A percentile compares a stretch with the other conserved stretches of the same genome.
Evolutionary conservation across 2,888 invertebrate species (phyloP).

Genomic region (Papilio elwesi): DNA sequence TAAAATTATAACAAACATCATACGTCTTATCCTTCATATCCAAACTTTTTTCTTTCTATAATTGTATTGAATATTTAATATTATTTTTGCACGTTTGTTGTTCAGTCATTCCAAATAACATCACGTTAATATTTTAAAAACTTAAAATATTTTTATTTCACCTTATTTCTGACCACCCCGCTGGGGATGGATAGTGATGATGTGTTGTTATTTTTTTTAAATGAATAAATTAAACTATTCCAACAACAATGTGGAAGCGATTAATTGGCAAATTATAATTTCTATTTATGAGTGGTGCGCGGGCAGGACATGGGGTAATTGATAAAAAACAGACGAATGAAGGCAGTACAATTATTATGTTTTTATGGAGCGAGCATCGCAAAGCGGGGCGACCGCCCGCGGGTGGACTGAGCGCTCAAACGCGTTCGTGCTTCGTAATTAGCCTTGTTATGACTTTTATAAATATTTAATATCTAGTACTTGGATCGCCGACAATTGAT

Average conservation of each 20-base stretch:
- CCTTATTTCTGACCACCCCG: too few species aligned
- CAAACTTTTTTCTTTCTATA: too few species aligned
- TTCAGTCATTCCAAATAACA: not conserved
- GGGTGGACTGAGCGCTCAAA: conserved; percentile 73
- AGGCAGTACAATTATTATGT: conserved; percentile 59
- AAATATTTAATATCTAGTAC: conserved; percentile 79
- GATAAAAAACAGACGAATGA: conserved; percentile 49
- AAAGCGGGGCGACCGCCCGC: conserved; percentile 61
- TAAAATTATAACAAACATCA: too few species aligned
- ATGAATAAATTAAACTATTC: conserved; percentile 20
- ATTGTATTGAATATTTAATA: too few species aligned
- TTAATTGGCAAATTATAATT: conserved; percentile 46
- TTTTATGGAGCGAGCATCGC: conserved; percentile 60
- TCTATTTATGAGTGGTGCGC: conserved; percentile 50
- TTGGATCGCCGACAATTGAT: conserved; percentile 78
- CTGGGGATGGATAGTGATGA: too few species aligned
- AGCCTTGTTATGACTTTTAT: conserved; percentile 82
- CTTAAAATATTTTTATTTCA: too few species aligned
- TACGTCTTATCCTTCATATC: too few species aligned
- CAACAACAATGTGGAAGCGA: conserved; percentile 21
- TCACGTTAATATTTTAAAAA: too few species aligned
- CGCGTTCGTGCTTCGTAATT: conserved; percentile 76
- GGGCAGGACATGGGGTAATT: conserved; percentile 44
- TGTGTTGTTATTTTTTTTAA: not conserved
- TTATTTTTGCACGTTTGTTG: not conserved